Conservation (phyloP, 2,888 invertebrate species). For the Agonum fuliginosum region DNA sequence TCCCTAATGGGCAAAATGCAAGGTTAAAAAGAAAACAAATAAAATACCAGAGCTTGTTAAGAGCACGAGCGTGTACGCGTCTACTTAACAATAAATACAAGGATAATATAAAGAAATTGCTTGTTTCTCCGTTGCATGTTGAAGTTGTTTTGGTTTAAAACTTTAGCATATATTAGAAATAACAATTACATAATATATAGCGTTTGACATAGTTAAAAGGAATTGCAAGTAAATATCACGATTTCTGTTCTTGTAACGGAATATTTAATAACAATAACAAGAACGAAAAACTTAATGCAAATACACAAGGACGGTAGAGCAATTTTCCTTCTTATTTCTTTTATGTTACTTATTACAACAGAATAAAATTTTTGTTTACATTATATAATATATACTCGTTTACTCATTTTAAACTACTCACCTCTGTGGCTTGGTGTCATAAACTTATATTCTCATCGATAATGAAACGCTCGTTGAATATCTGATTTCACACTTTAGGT, state of each 20-base stretch:
- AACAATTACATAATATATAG: slow-evolving; percentile 17
- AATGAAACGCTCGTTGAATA: too few species aligned
- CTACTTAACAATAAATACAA: slow-evolving; percentile 27
- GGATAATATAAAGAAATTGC: slow-evolving; percentile 29
- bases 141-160: not conserved
- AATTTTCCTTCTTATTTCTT: slow-evolving; percentile 1
- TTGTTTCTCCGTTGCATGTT: slow-evolving; percentile 29
- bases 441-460: too few species aligned
- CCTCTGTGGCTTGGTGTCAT: too few species aligned
- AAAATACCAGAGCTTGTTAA: not conserved
- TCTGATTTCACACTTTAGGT: too few species aligned
- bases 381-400: too few species aligned
- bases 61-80: not conserved
- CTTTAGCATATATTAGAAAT: slow-evolving; percentile 38
- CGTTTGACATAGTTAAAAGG: slow-evolving; percentile 26
- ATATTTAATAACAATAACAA: slow-evolving; percentile 10
- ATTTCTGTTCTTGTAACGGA: slow-evolving; percentile 13
- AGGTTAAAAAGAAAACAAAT: not conserved
- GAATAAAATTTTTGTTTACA: too few species aligned
- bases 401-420: too few species aligned
- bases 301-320: not conserved
- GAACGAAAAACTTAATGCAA: not conserved
- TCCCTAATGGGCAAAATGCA: slow-evolving; percentile 20
- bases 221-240: slow-evolving; percentile 24
- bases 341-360: too few species aligned